phyloP scores from a whole-genome alignment of 2,888 invertebrate species.

The Drosophila picticornis region DNA sequence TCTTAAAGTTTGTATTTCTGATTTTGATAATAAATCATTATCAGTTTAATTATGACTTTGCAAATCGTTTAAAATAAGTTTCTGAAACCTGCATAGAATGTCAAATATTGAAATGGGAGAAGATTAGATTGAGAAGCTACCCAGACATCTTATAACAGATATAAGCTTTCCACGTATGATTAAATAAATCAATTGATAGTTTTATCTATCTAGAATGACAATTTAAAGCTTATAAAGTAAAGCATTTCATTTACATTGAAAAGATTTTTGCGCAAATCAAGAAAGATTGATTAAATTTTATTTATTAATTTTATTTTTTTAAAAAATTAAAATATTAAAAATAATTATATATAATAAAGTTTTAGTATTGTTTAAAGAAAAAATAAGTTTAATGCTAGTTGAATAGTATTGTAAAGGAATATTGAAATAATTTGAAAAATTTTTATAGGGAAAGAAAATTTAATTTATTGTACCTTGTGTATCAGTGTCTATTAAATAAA shows the following conservation, averaged over 20 bases:
- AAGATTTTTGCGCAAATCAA: constrained; percentile 86
- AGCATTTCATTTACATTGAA: constrained; percentile 90
- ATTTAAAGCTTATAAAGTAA: constrained; percentile 87
- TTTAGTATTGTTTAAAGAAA: constrained; percentile 86
- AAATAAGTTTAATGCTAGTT: constrained; percentile 87
- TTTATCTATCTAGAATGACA: constrained; percentile 87
- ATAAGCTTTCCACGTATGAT: background rate
- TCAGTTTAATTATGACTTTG: background rate
- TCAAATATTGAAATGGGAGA: no score
- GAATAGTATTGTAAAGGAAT: constrained; percentile 87
- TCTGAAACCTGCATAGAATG: background rate
- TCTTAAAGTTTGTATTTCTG: background rate
- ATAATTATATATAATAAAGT: constrained; percentile 85
- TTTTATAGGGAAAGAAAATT: constrained; percentile 87
- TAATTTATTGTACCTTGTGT: constrained; percentile 90
- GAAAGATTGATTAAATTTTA: constrained; percentile 82
- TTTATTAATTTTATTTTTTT: constrained; percentile 79
- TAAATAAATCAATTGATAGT: background rate
- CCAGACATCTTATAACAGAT: background rate
- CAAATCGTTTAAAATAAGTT: background rate
- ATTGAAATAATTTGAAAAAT: constrained; percentile 86
- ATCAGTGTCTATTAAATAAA: constrained; percentile 89
- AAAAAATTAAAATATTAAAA: constrained; percentile 83
- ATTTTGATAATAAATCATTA: no score
- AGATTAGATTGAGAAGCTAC: no score